Evolutionary conservation across 1,140 invertebrate genomes (phyloP).

Genomic region (Drosophila sucinea): DNA sequence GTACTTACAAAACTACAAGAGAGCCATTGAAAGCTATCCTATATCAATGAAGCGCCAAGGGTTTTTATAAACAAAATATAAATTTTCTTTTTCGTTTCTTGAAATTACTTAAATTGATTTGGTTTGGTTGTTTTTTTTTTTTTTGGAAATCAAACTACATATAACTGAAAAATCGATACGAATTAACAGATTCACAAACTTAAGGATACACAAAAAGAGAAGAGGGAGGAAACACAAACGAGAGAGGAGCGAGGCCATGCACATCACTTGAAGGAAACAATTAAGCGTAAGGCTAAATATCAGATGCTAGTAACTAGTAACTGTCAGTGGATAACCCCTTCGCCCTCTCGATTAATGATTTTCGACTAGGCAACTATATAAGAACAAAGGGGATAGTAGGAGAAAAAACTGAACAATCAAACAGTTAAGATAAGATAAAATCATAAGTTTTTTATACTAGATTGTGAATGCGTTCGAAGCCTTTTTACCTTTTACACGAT

Average conservation of each 20-base stretch:
- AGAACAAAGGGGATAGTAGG: slow-evolving; percentile 34
- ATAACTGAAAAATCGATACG: slow-evolving; percentile 30
- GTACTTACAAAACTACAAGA: slow-evolving; percentile 84
- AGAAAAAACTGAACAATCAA: slow-evolving; percentile 21
- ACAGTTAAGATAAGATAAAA: slow-evolving; percentile 19
- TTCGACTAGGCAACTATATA: slow-evolving; percentile 51
- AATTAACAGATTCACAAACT: slow-evolving; percentile 19
- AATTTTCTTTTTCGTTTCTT: slow-evolving; percentile 77
- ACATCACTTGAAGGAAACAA: not conserved
- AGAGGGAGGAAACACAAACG: slow-evolving; percentile 26
- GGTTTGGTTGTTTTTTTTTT: slow-evolving; percentile 29
- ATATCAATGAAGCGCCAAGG: slow-evolving; percentile 83
- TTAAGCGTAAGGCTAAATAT: not conserved
- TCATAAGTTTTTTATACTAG: slow-evolving; percentile 54
- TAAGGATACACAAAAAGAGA: slow-evolving; percentile 6
- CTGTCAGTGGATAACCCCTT: slow-evolving; percentile 20
- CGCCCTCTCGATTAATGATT: slow-evolving; percentile 10
- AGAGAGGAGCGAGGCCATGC: slow-evolving; percentile 16
- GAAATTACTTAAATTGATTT: slow-evolving; percentile 47
- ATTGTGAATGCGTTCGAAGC: slow-evolving; percentile 75
- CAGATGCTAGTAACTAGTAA: not conserved
- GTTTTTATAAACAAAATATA: slow-evolving; percentile 83
- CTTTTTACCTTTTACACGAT: slow-evolving; percentile 79
- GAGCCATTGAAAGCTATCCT: slow-evolving; percentile 83
- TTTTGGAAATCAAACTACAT: slow-evolving; percentile 51